phyloP scores from a whole-genome alignment of 2,888 invertebrate species.

The Cheilosia soror region DNA sequence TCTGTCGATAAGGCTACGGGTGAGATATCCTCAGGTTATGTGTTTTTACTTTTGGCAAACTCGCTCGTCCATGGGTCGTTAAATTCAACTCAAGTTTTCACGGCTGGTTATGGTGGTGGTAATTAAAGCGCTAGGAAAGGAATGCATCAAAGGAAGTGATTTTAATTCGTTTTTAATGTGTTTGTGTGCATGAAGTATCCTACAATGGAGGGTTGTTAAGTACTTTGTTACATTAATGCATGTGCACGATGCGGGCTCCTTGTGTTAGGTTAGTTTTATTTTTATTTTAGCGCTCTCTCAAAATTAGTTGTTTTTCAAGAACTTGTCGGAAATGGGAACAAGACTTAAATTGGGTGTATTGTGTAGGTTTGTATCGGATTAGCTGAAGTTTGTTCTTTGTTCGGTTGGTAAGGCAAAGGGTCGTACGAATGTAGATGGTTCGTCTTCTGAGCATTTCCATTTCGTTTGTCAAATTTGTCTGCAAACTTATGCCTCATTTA shows the following conservation, averaged over 20 bases:
- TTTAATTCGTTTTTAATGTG: slow-evolving; percentile 68
- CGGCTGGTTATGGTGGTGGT: slow-evolving; percentile 41
- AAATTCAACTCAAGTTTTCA: slow-evolving; percentile 61
- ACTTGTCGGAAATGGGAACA: too few species aligned
- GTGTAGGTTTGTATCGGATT: too few species aligned
- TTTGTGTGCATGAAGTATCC: slow-evolving; percentile 27
- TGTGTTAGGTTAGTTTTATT: not conserved
- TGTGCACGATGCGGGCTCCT: slow-evolving; percentile 21
- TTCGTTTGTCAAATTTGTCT: too few species aligned
- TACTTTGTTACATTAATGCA: slow-evolving; percentile 21
- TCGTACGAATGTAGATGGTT: too few species aligned
- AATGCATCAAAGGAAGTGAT: slow-evolving; percentile 65
- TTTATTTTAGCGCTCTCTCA: not conserved
- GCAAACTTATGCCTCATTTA: too few species aligned
- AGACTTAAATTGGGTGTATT: too few species aligned
- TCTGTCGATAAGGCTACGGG: slow-evolving; percentile 41
- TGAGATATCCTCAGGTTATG: slow-evolving; percentile 48
- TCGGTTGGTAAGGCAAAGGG: too few species aligned
- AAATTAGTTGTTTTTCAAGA: too few species aligned
- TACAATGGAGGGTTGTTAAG: slow-evolving; percentile 23
- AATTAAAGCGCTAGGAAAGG: slow-evolving; percentile 51
- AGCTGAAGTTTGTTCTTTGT: too few species aligned
- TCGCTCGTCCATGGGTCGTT: slow-evolving; percentile 38
- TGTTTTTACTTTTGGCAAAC: slow-evolving; percentile 50
- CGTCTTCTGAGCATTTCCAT: too few species aligned